Evolutionary conservation across 2,797 vertebrate species (phyloP).

Genomic region (Leucoraja ocellata): DNA sequence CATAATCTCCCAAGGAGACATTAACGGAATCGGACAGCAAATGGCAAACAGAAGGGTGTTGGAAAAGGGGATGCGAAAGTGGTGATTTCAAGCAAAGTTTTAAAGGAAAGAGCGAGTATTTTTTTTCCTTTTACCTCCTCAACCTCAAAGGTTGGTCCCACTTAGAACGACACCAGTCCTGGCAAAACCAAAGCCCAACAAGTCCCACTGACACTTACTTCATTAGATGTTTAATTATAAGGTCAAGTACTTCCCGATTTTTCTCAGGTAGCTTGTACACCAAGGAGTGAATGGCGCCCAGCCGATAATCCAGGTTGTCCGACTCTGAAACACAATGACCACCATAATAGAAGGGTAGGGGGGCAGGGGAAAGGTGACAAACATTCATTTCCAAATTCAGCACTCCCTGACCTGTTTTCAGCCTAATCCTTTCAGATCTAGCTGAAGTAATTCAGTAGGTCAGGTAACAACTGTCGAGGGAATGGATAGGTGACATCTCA

Average conservation of each 20-base stretch:
- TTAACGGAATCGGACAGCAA: too few relatives aligned
- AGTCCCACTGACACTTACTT: slow-evolving; percentile 62
- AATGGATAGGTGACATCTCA: too few relatives aligned
- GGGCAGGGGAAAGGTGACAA: neutral
- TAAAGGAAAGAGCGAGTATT: neutral
- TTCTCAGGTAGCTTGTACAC: slow-evolving; percentile 90
- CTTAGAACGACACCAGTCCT: neutral
- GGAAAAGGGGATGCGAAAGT: too few relatives aligned
- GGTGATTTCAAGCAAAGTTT: too few relatives aligned
- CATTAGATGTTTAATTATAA: slow-evolving; percentile 84
- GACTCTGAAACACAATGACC: slow-evolving; percentile 65
- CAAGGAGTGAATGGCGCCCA: slow-evolving; percentile 82
- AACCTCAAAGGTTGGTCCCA: neutral
- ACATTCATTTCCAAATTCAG: neutral
- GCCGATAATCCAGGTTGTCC: slow-evolving; percentile 81
- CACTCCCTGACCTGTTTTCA: too few relatives aligned
- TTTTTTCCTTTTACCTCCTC: neutral
- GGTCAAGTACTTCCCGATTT: slow-evolving; percentile 85
- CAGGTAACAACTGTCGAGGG: too few relatives aligned
- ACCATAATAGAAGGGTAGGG: neutral
- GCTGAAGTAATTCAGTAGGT: neutral
- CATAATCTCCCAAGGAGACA: too few relatives aligned
- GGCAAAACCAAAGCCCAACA: neutral
- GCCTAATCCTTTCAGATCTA: neutral
- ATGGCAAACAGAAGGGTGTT: too few relatives aligned